Evolutionary conservation across 2,797 vertebrate species (phyloP).

Genomic region (Natrix natrix): DNA sequence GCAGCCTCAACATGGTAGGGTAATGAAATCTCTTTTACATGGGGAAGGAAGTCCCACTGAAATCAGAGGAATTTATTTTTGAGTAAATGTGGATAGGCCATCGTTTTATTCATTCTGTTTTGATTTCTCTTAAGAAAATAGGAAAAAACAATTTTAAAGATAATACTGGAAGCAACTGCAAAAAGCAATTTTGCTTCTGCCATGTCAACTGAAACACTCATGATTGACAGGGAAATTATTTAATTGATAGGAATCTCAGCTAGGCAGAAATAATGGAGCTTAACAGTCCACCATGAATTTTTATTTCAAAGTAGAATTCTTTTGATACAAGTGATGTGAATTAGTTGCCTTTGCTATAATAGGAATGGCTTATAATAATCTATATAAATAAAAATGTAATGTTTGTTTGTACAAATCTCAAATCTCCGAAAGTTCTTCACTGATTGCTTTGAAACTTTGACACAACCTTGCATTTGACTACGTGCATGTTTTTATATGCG

Average conservation of each 20-base stretch:
- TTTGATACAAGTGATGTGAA: slow-evolving; percentile 36
- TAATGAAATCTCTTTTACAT: not conserved
- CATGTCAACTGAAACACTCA: slow-evolving; percentile 8
- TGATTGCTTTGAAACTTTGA: no score
- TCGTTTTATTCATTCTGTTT: not conserved
- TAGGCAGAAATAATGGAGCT: slow-evolving; percentile 35
- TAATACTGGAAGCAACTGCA: not conserved
- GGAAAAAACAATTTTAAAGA: slow-evolving; percentile 5
- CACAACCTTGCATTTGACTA: no score
- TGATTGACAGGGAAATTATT: slow-evolving; percentile 48
- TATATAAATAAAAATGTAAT: no score
- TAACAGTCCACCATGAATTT: slow-evolving; percentile 31
- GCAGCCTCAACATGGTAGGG: not conserved
- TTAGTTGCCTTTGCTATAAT: not conserved
- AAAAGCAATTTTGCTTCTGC: not conserved
- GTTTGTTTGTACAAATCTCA: no score
- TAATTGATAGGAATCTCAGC: slow-evolving; percentile 39
- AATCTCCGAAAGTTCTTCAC: no score
- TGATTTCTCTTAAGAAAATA: slow-evolving; percentile 1
- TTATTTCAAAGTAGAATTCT: slow-evolving; percentile 40
- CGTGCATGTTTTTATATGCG: no score
- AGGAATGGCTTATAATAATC: not conserved
- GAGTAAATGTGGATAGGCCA: not conserved
- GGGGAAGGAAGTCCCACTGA: not conserved
- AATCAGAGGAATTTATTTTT: not conserved